phyloP scores from a whole-genome alignment of 2,888 invertebrate genomes.

The Ephialtes manifestator region DNA sequence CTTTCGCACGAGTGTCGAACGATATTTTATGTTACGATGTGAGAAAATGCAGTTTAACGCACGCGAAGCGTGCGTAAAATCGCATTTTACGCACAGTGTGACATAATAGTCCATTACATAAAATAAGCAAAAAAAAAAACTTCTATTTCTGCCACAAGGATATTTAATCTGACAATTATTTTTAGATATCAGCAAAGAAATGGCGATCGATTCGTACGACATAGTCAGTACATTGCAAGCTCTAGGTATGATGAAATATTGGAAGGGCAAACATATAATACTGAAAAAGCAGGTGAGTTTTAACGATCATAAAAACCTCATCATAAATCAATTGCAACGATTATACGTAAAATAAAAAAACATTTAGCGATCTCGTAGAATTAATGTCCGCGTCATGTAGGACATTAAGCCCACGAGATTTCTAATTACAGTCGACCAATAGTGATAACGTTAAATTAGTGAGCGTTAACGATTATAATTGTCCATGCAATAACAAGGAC shows the following conservation, averaged over 20 bases:
- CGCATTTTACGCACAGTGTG: too few species aligned
- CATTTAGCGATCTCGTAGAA: constrained; percentile 4
- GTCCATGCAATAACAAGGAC: constrained; percentile 88
- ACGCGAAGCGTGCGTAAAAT: too few species aligned
- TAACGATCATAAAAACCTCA: background rate
- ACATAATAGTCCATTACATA: too few species aligned
- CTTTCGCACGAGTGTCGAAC: too few species aligned
- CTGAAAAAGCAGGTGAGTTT: constrained; percentile 94
- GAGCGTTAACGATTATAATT: constrained; percentile 69
- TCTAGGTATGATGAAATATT: constrained; percentile 99
- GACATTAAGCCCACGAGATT: too few species aligned
- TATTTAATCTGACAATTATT: background rate
- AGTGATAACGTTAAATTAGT: background rate
- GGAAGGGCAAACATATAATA: constrained; percentile 99
- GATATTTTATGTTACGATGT: too few species aligned
- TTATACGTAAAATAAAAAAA: background rate
- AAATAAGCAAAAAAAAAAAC: too few species aligned
- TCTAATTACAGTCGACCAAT: too few species aligned
- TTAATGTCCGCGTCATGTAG: background rate
- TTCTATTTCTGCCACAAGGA: background rate
- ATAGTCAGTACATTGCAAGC: constrained; percentile 99
- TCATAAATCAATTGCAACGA: background rate
- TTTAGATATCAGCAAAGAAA: constrained; percentile 92
- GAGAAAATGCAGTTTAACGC: too few species aligned
- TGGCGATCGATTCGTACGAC: constrained; percentile 98